These are phyloP conservation scores for Arrhopalites spinosus DNA, from an alignment of 2,888 invertebrate species.

Conservation along the genomic window DNA sequence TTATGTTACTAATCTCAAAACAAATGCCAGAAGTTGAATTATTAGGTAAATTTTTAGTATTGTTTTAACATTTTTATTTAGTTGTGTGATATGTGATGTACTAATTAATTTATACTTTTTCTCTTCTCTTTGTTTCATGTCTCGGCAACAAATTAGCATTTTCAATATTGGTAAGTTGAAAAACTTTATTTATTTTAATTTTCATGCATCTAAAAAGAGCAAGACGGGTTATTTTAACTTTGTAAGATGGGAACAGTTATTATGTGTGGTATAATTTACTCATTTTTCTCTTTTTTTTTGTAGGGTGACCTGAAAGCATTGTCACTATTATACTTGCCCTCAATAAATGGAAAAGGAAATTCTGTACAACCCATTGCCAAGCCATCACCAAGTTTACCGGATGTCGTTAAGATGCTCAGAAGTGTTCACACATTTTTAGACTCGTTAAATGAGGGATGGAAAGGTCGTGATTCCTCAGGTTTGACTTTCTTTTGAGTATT, in stretches of 20 bases:
- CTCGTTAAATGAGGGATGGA: constrained; percentile 13
- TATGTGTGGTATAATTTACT: too few species aligned
- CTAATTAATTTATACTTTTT: too few species aligned
- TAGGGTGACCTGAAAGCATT: constrained; percentile 67
- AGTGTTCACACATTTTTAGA: constrained; percentile 49
- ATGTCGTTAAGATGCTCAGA: constrained; percentile 43
- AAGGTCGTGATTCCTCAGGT: constrained; percentile 20
- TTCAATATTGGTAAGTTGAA: too few species aligned
- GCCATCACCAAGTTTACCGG: constrained; percentile 49
- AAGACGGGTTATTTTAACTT: too few species aligned
- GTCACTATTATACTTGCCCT: constrained; percentile 63
- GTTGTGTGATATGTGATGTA: too few species aligned
- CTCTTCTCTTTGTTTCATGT: too few species aligned
- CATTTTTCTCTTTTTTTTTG: constrained; percentile 49
- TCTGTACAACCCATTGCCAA: constrained; percentile 47
- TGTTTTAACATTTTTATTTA: too few species aligned
- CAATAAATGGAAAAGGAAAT: constrained; percentile 51
- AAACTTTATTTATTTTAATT: too few species aligned
- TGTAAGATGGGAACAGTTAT: too few species aligned
- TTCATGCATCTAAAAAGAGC: too few species aligned
- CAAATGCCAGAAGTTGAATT: constrained; percentile 50
- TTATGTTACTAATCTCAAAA: constrained; percentile 44
- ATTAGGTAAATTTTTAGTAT: too few species aligned
- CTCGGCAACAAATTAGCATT: too few species aligned
- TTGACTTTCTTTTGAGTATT: background rate